Base-by-base conservation (phyloP, 2,797 vertebrate genomes). In the Ataeniobius toweri region DNA sequence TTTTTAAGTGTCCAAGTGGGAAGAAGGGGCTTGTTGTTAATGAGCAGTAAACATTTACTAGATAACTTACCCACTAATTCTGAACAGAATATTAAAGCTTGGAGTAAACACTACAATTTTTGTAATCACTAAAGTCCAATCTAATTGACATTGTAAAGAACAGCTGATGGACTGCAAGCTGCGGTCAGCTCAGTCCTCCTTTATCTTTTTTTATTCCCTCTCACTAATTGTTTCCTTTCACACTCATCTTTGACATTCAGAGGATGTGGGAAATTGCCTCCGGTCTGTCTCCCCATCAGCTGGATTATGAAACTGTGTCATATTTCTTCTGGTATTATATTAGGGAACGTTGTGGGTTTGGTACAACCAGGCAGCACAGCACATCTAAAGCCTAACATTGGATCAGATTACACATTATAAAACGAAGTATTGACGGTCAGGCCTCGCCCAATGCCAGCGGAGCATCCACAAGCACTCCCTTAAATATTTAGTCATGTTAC, bases 201-300 rank as follows among this genome's bases (percentile, higher is more conserved):
- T 75, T 77, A 79, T 88, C 77, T 82, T 78, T 80, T 73, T 73
- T 44, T 55, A 79, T 85, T 80, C 86, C 73, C 70, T 73, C 74
- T 81, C 72, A 36, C 84, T 88, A 87, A 91, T 92, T 71, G 81
- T 79, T 89, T 89, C 84, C 87, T 79, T 86, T 83, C 84, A 83
- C 88, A 83, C 80, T 83, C 83, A 80, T 89, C 83, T 74, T 78
- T 78, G 79, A 88, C 88, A 84, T 83, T 83, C 77, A 77, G 83
- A 79, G 82, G 82, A 88, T 81, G 86, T 86, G 78, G 80, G 68
- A 79, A 77, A 72, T 59, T 18, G 14, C 55, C 78, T 58, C 86
- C 61, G 65, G 61, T 76, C 69, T 3, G 63, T 82, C 83, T 81
- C 77, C 68, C 75, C 70, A 78, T 83, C 86, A 86, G 78, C 82